Percentiles rank a stretch among this genome's conserved stretches.
Evolutionary conservation across 2,888 invertebrate genomes (phyloP).

Genomic region (Cheilosia variabilis): DNA sequence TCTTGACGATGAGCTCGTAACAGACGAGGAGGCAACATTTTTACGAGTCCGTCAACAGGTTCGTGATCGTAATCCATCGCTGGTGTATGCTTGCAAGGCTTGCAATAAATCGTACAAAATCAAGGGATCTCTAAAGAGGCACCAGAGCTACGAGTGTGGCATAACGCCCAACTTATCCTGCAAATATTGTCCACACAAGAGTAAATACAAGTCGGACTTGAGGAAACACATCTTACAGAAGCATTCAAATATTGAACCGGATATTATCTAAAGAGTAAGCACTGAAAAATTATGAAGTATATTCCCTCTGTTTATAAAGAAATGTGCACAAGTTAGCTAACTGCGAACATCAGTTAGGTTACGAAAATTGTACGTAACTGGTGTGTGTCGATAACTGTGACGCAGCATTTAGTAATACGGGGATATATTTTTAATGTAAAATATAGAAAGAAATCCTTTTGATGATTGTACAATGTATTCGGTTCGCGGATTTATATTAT

Average conservation of each 20-base stretch:
- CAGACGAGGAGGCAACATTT: constrained; percentile 67
- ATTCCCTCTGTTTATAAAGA: too few relatives aligned
- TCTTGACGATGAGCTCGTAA: constrained; percentile 46
- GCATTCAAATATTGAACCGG: constrained; percentile 77
- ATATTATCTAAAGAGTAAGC: constrained; percentile 49
- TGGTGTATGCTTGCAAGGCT: constrained; percentile 86
- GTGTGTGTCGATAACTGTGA: too few relatives aligned
- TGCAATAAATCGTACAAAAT: constrained; percentile 94
- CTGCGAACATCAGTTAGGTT: too few relatives aligned
- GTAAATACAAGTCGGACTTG: constrained; percentile 83
- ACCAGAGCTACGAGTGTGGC: constrained; percentile 90
- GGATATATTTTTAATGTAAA: neutral
- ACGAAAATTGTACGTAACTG: too few relatives aligned
- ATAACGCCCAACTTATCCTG: constrained; percentile 81
- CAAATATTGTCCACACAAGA: constrained; percentile 82
- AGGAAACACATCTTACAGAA: constrained; percentile 83
- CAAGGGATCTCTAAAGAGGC: constrained; percentile 90
- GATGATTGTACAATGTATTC: neutral
- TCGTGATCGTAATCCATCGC: constrained; percentile 8
- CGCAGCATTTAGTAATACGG: too few relatives aligned
- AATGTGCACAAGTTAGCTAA: too few relatives aligned
- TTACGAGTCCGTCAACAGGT: constrained; percentile 46
- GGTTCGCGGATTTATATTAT: neutral
- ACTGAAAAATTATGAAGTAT: neutral
- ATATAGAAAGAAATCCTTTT: neutral